Evolutionary conservation across 2,888 invertebrate species (phyloP).

Genomic region (Sminthurinus aureus): DNA sequence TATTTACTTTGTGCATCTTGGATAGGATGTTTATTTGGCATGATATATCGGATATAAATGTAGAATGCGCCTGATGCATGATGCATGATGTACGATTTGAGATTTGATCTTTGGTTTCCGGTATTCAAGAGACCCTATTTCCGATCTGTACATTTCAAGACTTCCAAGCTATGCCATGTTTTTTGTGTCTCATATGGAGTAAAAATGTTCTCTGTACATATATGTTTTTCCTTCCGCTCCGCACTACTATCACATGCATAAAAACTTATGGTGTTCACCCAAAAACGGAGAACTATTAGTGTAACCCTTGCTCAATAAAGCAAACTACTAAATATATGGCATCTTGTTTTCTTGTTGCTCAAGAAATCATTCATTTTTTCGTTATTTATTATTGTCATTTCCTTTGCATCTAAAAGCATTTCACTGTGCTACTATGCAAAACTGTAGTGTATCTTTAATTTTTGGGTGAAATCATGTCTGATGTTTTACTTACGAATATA

Average conservation of each 20-base stretch:
- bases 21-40: neutral
- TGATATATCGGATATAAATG: neutral
- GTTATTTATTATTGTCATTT: too few species aligned
- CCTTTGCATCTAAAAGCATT: too few species aligned
- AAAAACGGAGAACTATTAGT: neutral
- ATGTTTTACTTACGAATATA: too few species aligned
- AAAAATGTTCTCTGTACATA: neutral
- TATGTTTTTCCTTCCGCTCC: neutral
- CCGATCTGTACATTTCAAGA: conserved; percentile 13
- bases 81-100: conserved; percentile 23
- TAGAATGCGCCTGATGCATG: too few species aligned
- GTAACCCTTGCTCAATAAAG: neutral
- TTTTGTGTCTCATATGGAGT: neutral
- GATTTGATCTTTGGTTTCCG: conserved; percentile 26
- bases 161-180: neutral
- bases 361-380: too few species aligned
- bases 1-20: too few species aligned
- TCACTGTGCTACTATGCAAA: too few species aligned
- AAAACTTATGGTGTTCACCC: too few species aligned
- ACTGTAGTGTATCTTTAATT: too few species aligned
- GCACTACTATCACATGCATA: too few species aligned
- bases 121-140: conserved; percentile 24
- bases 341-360: too few species aligned
- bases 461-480: too few species aligned
- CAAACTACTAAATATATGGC: neutral